These are phyloP conservation scores for Brachionus asplanchnoidis DNA, from an alignment of 1,140 invertebrate genomes.

Conservation along the genomic window DNA sequence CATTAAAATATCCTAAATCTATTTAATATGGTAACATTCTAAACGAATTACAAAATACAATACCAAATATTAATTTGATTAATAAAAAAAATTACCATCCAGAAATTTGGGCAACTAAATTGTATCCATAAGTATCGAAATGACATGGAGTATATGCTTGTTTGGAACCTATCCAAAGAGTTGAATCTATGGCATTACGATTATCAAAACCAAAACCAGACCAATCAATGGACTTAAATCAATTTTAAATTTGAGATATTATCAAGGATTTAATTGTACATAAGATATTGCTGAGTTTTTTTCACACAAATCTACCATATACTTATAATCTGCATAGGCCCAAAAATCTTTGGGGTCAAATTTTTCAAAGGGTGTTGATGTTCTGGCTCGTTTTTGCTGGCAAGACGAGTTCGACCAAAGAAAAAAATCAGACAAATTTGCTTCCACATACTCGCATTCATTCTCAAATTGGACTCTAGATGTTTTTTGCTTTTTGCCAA, in stretches of 20 bases:
- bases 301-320: constrained; percentile 67
- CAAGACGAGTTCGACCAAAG: constrained; percentile 48
- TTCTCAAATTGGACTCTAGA: constrained; percentile 69
- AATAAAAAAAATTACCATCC: constrained; percentile 65
- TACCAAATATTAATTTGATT: no score
- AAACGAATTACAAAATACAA: no score
- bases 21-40: no score
- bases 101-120: constrained; percentile 79
- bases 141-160: constrained; percentile 88
- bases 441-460: constrained; percentile 59
- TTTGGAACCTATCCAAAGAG: constrained; percentile 80
- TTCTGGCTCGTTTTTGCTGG: constrained; percentile 45
- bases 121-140: constrained; percentile 86
- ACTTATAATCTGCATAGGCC: constrained; percentile 80
- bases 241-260: no score
- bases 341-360: constrained; percentile 57
- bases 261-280: neutral
- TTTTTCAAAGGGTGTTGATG: constrained; percentile 42
- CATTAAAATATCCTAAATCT: no score
- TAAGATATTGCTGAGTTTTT: constrained; percentile 57
- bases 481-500: neutral
- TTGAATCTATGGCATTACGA: constrained; percentile 66
- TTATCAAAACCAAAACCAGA: constrained; percentile 69
- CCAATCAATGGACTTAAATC: constrained; percentile 67
- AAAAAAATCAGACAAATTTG: constrained; percentile 66